These are phyloP conservation scores for Alcis repandata DNA, from an alignment of 2,888 invertebrate species.

Conservation along the genomic window DNA sequence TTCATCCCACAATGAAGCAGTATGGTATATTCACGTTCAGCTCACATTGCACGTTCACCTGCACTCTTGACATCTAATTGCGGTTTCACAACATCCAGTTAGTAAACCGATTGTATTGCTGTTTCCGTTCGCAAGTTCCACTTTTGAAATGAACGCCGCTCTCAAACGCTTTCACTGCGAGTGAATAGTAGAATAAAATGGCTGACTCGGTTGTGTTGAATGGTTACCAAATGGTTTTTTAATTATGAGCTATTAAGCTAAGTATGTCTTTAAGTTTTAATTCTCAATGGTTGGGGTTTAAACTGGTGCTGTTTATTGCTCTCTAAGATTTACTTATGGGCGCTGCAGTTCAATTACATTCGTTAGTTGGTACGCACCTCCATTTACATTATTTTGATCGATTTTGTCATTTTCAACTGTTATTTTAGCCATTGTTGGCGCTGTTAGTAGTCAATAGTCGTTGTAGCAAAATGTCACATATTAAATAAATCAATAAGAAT, in stretches of 20 bases:
- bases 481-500: too few species aligned
- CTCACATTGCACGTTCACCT: conserved; percentile 18
- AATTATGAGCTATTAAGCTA: conserved; percentile 10
- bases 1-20: conserved; percentile 8
- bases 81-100: conserved; percentile 44
- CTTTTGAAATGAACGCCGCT: conserved; percentile 38
- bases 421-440: too few species aligned
- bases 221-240: conserved; percentile 18
- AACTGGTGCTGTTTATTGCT: too few species aligned
- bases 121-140: conserved; percentile 41
- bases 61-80: conserved; percentile 49
- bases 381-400: too few species aligned
- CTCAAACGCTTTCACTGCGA: conserved; percentile 16
- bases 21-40: conserved; percentile 15
- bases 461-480: too few species aligned
- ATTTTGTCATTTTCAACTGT: too few species aligned
- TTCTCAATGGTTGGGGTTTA: not conserved
- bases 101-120: conserved; percentile 50
- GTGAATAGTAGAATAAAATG: conserved; percentile 27
- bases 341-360: too few species aligned
- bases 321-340: too few species aligned
- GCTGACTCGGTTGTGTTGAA: conserved; percentile 22
- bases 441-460: too few species aligned
- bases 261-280: conserved; percentile 8
- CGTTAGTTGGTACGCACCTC: too few species aligned